Conservation (phyloP, 2,888 invertebrate species). For the Apoda limacodes region DNA sequence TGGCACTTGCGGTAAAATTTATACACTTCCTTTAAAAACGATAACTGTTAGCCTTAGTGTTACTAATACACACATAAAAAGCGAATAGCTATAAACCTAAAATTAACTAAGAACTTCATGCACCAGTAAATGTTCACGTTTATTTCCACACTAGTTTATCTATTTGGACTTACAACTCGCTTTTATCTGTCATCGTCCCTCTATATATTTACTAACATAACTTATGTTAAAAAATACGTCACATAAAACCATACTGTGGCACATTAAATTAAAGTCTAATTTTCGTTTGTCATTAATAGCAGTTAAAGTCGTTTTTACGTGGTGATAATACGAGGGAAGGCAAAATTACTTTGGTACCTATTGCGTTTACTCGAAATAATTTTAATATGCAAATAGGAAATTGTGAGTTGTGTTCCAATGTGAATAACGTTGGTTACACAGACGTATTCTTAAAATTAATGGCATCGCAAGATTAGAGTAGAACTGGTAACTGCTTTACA, state of each 20-base stretch:
- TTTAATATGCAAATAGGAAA: slow-evolving; percentile 70
- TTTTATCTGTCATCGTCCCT: slow-evolving; percentile 68
- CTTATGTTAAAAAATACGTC: no score
- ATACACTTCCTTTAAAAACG: slow-evolving; percentile 60
- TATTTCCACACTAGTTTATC: slow-evolving; percentile 70
- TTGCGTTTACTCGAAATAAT: slow-evolving; percentile 68
- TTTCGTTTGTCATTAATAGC: no score
- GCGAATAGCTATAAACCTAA: slow-evolving; percentile 63
- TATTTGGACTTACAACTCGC: slow-evolving; percentile 67
- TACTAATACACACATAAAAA: slow-evolving; percentile 58
- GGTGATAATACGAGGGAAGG: no score
- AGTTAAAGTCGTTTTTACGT: no score
- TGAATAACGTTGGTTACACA: slow-evolving; percentile 59
- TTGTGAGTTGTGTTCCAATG: slow-evolving; percentile 66
- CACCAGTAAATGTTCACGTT: slow-evolving; percentile 71
- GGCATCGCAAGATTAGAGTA: slow-evolving; percentile 64
- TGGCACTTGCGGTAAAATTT: no score
- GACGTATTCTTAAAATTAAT: slow-evolving; percentile 70
- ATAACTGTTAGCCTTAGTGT: slow-evolving; percentile 63
- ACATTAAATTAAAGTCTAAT: slow-evolving; percentile 31
- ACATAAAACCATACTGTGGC: no score
- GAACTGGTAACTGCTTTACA: slow-evolving; percentile 64
- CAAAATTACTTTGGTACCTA: slow-evolving; percentile 48
- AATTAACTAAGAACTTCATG: slow-evolving; percentile 69
- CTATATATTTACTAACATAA: no score